Percentiles rank a stretch among this genome's conserved stretches.
phyloP scores from a whole-genome alignment of 2,113 vertebrate species.

The Candoia aspera region DNA sequence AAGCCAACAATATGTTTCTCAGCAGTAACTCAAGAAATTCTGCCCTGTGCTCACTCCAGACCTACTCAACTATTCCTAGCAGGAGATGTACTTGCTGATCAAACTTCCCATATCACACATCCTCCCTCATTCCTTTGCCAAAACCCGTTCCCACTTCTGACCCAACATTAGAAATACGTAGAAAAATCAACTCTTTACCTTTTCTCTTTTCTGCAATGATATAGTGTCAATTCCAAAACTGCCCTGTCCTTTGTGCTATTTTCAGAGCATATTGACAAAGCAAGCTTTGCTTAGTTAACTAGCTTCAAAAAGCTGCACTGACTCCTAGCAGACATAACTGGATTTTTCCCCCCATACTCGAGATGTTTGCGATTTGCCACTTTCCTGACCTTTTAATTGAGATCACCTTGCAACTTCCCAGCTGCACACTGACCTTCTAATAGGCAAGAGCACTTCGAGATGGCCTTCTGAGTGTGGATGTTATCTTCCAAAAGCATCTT shows the following conservation, averaged over 20 bases:
- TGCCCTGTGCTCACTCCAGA: not conserved
- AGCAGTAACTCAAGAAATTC: not conserved
- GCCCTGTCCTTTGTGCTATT: not conserved
- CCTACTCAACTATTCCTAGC: not conserved
- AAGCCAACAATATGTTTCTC: not conserved
- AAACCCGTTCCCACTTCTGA: not conserved
- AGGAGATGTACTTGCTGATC: not conserved
- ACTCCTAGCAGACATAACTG: not conserved
- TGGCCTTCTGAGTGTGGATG: not conserved
- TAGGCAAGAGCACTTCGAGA: not conserved
- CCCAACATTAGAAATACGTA: not conserved
- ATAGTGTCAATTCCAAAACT: not conserved
- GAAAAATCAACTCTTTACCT: not conserved
- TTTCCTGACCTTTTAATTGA: constrained; percentile 10
- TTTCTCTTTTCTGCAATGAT: not conserved
- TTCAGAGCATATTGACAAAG: not conserved
- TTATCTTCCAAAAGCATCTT: not conserved
- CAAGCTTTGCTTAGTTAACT: not conserved
- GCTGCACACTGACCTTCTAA: not conserved
- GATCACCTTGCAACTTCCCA: not conserved
- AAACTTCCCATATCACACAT: not conserved
- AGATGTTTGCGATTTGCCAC: not conserved
- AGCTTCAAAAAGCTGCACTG: not conserved
- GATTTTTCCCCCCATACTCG: not conserved
- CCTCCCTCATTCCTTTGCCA: not conserved